phyloP scores from a whole-genome alignment of 2,888 invertebrate species.

The Orchestes rusci region DNA sequence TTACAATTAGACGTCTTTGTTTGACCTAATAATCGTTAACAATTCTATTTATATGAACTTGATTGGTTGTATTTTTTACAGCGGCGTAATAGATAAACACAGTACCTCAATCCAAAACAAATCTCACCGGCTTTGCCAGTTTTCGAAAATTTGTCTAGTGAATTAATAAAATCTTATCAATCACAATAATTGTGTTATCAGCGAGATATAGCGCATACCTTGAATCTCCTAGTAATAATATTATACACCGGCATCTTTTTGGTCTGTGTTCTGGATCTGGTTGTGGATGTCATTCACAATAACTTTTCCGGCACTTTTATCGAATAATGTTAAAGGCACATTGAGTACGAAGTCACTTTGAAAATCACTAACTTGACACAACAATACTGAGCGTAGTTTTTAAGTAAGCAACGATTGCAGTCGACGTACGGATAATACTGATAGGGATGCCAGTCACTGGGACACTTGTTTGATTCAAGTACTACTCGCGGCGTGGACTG shows the following conservation, averaged over 20 bases:
- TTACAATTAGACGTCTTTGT: too few relatives aligned
- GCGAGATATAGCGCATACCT: slow-evolving; percentile 49
- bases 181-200: too few relatives aligned
- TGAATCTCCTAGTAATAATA: slow-evolving; percentile 54
- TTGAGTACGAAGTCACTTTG: too few relatives aligned
- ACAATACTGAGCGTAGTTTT: too few relatives aligned
- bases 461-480: slow-evolving; percentile 27
- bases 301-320: slow-evolving; percentile 18
- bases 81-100: too few relatives aligned
- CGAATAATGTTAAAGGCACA: too few relatives aligned
- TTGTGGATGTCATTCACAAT: slow-evolving; percentile 33
- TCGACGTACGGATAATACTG: slow-evolving; percentile 26
- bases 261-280: slow-evolving; percentile 29
- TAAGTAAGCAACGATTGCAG: slow-evolving; percentile 18
- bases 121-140: too few relatives aligned
- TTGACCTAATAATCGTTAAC: slow-evolving; percentile 8
- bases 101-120: too few relatives aligned
- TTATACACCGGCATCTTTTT: slow-evolving; percentile 54
- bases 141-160: too few relatives aligned
- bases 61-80: too few relatives aligned
- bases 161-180: too few relatives aligned
- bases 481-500: slow-evolving; percentile 16
- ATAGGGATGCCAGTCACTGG: slow-evolving; percentile 24
- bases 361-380: slow-evolving; percentile 20
- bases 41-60: too few relatives aligned